Base-by-base conservation (phyloP, 2,888 invertebrate species). In the Dynastes grantii region DNA sequence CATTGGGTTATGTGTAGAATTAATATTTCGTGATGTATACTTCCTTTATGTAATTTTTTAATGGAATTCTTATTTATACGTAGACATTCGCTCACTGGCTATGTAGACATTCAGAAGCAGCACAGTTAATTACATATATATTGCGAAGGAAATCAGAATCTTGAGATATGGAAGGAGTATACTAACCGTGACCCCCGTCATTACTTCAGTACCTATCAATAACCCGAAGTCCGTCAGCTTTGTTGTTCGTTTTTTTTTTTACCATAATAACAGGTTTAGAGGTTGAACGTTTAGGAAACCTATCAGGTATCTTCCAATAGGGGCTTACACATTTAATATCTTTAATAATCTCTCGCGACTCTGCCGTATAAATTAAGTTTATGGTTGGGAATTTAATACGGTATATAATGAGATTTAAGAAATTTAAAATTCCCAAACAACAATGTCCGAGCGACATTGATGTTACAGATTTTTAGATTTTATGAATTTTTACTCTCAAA, bases 331-430 rank as follows among this genome's bases (percentile, higher is more conserved):
- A 84, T 83, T 85, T 85, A 85, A 85, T 85, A 85, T 85, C 86
- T 86, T 86, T 85, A 86, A 86, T 86, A 86, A 86, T 86, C 85
- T 85, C 83, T 82, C 79, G 82, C 84, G 82, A 84, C 83, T 82
- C 83, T 83, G 85, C 83, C 85, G 85, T 86, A 86, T 86, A 86
- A 86, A 86, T 86, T 86, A 86, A 85, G 85, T 86, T 86, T 86
- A 86, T 85, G 86, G 85, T 84, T 84, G 84, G 85, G 86, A 86
- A 86, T 86, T 86, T 86, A 86, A 86, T 86, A 86, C 85, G 85
- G 85, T 85, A 84, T 85, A 86, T 86, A 86, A 86, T 86, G 86
- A 86, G 86, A 86, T 86, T 86, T 86, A 84, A 84, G 83, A 84
- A 86, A 85, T 85, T 86, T 85, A 83, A 85, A 85, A 86, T 86